Percentiles rank a stretch among this genome's conserved stretches.
phyloP scores from a whole-genome alignment of 2,888 invertebrate genomes.

The Geotrupes spiniger region DNA sequence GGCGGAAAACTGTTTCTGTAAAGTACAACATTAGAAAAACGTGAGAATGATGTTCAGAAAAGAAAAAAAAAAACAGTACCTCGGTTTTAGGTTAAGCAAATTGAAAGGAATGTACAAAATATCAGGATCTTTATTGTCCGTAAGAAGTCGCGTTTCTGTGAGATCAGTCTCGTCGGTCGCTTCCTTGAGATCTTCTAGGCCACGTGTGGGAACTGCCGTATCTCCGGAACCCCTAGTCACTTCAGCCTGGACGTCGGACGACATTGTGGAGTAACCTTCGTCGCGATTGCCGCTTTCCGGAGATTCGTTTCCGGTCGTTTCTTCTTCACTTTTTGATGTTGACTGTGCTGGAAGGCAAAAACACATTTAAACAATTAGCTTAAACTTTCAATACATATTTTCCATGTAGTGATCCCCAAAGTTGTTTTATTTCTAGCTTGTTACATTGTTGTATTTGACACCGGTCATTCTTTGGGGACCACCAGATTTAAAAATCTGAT shows the following conservation, averaged over 20 bases:
- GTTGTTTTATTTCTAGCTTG: no score
- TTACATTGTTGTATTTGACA: no score
- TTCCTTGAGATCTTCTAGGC: slow-evolving; percentile 70
- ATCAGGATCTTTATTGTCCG: slow-evolving; percentile 61
- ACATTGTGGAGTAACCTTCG: slow-evolving; percentile 83
- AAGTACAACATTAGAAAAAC: slow-evolving; percentile 12
- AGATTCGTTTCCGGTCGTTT: slow-evolving; percentile 67
- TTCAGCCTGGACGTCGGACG: slow-evolving; percentile 75
- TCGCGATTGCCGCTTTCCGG: slow-evolving; percentile 75
- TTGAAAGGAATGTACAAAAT: slow-evolving; percentile 68
- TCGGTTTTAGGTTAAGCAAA: slow-evolving; percentile 50
- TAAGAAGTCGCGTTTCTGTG: slow-evolving; percentile 55
- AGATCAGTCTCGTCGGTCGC: slow-evolving; percentile 71
- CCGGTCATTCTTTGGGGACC: no score
- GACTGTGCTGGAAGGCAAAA: slow-evolving; percentile 46
- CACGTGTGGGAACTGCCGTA: slow-evolving; percentile 50
- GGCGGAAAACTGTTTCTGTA: slow-evolving; percentile 70
- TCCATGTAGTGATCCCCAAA: no score
- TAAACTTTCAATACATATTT: no score
- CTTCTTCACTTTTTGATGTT: slow-evolving; percentile 57
- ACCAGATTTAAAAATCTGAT: background rate
- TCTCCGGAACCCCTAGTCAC: slow-evolving; percentile 54
- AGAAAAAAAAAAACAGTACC: slow-evolving; percentile 31
- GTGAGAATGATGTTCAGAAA: no score
- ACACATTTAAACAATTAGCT: no score